Conservation (phyloP, 2,888 invertebrate genomes). For the Prosapia bicincta region DNA sequence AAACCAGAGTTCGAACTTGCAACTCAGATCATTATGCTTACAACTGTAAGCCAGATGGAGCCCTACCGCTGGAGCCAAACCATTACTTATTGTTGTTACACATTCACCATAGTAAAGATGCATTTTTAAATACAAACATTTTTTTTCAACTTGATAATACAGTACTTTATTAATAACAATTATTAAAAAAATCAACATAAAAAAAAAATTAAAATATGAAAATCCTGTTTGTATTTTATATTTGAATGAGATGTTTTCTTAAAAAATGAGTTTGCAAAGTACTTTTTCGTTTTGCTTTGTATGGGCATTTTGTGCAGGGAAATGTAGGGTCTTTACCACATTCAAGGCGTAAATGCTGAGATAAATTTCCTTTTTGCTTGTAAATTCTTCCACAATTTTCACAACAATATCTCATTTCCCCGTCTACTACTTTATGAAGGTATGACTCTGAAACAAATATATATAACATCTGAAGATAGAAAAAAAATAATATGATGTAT, state of each 20-base stretch:
- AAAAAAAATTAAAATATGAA: too few species aligned
- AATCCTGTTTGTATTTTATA: conserved; percentile 44
- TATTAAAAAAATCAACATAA: too few species aligned
- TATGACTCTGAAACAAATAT: neutral
- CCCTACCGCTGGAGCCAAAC: too few species aligned
- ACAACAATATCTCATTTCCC: conserved; percentile 3
- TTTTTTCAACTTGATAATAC: too few species aligned
- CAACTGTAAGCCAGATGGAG: too few species aligned
- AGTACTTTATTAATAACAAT: too few species aligned
- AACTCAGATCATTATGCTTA: too few species aligned
- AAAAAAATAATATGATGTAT: too few species aligned
- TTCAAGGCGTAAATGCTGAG: conserved; percentile 52
- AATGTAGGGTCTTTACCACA: conserved; percentile 36
- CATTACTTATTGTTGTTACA: neutral
- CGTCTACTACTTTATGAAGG: neutral
- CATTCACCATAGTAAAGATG: conserved; percentile 6
- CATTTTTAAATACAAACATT: too few species aligned
- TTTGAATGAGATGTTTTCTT: conserved; percentile 48
- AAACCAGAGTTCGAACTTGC: too few species aligned
- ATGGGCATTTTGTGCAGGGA: conserved; percentile 48
- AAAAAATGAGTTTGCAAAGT: conserved; percentile 39
- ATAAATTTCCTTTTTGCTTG: conserved; percentile 42
- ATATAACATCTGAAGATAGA: too few species aligned
- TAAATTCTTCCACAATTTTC: conserved; percentile 11
- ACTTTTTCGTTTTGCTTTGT: conserved; percentile 34